Conservation (phyloP, 1,140 invertebrate species). For the Neuroterus valhalla region DNA sequence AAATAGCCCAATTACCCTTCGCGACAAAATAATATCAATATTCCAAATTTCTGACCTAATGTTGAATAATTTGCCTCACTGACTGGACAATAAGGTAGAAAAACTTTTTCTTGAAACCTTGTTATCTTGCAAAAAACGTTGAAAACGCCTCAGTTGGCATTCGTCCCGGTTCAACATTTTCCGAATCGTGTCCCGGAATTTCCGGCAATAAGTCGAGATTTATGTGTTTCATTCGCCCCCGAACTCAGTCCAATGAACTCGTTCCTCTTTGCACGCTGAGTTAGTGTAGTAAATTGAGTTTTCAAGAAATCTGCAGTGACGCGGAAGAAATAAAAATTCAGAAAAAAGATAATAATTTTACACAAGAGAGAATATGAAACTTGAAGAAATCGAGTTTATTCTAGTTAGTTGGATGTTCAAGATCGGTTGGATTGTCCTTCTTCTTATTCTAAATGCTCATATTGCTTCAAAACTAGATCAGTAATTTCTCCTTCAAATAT, state of each 20-base stretch:
- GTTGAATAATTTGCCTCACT: too few species aligned
- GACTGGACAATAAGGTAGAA: background rate
- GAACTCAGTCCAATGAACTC: conserved; percentile 31
- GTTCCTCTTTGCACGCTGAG: conserved; percentile 33
- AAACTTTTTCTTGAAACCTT: background rate
- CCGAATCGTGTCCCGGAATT: conserved; percentile 11
- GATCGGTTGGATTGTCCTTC: too few species aligned
- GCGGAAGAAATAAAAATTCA: background rate
- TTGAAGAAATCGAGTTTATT: too few species aligned
- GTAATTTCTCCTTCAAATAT: background rate
- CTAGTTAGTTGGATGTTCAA: too few species aligned
- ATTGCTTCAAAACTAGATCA: background rate
- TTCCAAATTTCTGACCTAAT: too few species aligned
- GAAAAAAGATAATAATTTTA: background rate
- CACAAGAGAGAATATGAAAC: background rate
- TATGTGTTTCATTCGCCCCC: conserved; percentile 23
- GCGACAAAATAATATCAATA: too few species aligned
- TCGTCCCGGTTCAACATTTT: conserved; percentile 21
- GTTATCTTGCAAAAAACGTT: conserved; percentile 2
- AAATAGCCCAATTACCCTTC: too few species aligned
- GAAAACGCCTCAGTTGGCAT: background rate
- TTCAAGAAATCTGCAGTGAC: background rate
- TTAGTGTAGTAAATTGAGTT: conserved; percentile 23
- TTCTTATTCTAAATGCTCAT: background rate
- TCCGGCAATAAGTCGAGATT: conserved; percentile 18